A percentile compares a stretch with the other conserved stretches of the same genome.
These are phyloP conservation scores for Caenorhabditis wallacei DNA, from an alignment of 2,888 invertebrate species.

Conservation along the genomic window DNA sequence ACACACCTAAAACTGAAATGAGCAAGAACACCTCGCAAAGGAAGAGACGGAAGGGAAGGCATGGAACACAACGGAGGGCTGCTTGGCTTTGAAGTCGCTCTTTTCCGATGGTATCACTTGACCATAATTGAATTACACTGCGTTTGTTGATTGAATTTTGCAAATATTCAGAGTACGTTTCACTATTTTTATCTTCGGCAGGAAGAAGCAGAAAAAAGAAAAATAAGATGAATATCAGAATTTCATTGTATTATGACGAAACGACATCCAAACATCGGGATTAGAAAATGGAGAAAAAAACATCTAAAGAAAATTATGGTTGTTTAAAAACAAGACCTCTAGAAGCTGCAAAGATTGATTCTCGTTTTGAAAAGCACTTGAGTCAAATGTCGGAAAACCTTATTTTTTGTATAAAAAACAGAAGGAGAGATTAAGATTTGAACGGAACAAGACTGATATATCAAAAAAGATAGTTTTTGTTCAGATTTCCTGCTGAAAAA, in stretches of 20 bases:
- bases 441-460: no score
- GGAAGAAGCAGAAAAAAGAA: neutral
- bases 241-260: neutral
- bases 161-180: slow-evolving; percentile 61
- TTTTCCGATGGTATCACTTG: slow-evolving; percentile 62
- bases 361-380: neutral
- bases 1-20: slow-evolving; percentile 41
- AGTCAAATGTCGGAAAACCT: neutral
- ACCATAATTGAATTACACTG: slow-evolving; percentile 57
- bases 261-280: slow-evolving; percentile 6
- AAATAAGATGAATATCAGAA: slow-evolving; percentile 1
- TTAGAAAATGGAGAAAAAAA: neutral
- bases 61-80: slow-evolving; percentile 35
- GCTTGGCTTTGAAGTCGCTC: slow-evolving; percentile 7
- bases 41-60: slow-evolving; percentile 52
- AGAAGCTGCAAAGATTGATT: neutral
- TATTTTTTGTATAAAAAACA: neutral
- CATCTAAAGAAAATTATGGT: slow-evolving; percentile 1
- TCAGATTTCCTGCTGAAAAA: no score
- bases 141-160: slow-evolving; percentile 59
- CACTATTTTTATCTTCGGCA: slow-evolving; percentile 46
- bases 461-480: no score
- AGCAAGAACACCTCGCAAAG: slow-evolving; percentile 58
- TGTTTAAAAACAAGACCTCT: neutral
- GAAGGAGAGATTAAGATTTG: no score